phyloP scores from a whole-genome alignment of 2,797 vertebrate genomes.

The Ctenosaura bakeri region DNA sequence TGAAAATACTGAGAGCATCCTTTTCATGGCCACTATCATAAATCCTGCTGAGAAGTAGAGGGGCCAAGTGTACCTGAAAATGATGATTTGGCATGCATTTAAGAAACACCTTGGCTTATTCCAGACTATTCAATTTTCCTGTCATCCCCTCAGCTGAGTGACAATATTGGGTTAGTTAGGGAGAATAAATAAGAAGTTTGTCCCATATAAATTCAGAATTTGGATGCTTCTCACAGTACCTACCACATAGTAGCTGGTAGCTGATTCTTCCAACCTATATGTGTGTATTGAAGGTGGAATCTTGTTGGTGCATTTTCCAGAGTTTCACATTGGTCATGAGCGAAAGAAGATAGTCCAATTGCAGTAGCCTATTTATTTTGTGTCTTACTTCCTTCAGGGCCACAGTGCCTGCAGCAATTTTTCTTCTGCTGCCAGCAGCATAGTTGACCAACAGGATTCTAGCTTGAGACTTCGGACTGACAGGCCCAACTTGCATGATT shows the following conservation, averaged over 20 bases:
- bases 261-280: neutral
- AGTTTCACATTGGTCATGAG: no score
- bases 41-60: constrained; percentile 16
- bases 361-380: no score
- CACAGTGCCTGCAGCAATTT: no score
- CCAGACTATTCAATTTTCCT: neutral
- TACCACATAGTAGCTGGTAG: neutral
- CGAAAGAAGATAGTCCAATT: no score
- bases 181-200: neutral
- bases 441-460: no score
- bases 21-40: constrained; percentile 16
- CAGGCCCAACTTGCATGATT: neutral
- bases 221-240: neutral
- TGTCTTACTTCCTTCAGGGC: no score
- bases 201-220: neutral
- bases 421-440: no score
- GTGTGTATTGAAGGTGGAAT: no score
- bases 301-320: no score
- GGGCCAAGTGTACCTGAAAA: neutral
- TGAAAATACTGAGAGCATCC: neutral
- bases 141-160: neutral
- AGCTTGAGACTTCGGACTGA: no score
- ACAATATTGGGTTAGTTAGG: neutral
- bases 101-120: constrained; percentile 10
- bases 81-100: neutral